Evolutionary conservation across 2,797 vertebrate species (phyloP), one percentile per base, ranked within the genome.

Genomic region (Euthynnus affinis): DNA sequence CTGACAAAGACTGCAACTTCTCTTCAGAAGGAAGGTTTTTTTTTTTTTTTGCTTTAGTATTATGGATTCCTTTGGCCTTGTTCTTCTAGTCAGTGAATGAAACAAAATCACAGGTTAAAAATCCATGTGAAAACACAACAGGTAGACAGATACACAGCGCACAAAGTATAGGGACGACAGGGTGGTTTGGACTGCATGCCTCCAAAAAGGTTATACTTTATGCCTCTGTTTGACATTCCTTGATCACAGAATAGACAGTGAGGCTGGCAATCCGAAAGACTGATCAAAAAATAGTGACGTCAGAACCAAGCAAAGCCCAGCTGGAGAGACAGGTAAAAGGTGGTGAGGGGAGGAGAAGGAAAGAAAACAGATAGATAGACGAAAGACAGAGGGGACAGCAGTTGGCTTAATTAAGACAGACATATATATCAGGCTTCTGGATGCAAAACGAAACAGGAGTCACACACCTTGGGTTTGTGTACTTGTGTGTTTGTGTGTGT

Each of bases 401-500:
- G 96, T 95, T 96, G 85, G 95, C 95, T 97, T 95, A 91, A 95
- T 95, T 95, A 95, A 97, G 96, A 97, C 92, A 97, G 92, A 97
- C 92, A 85, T 91, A 95, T 95, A 94, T 92, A 87, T 96, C 96
- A 97, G 96, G 96, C 96, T 95, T 94, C 96, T 95, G 95, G 96
- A 98, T 97, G 97, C 96, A 98, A 96, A 96, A 96, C 96, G 71
- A 85, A 87, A 96, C 95, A 95, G 93, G 93, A 96, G 93, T 88
- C 57, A 96, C 96, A 96, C 96, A 96, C 93, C 95, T 89, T 63
- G 9, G 64, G 10, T 76, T 67, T 79, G 70, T 75, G 74, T 86
- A n/a, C n/a, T 3, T 83, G 74, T 56, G 42, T n/a, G n/a, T n/a
- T n/a, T n/a, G n/a, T n/a, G n/a, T n/a, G n/a, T n/a, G n/a, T n/a